Conservation (phyloP, 2,888 invertebrate genomes). For the Scaptomyza tumidula region DNA sequence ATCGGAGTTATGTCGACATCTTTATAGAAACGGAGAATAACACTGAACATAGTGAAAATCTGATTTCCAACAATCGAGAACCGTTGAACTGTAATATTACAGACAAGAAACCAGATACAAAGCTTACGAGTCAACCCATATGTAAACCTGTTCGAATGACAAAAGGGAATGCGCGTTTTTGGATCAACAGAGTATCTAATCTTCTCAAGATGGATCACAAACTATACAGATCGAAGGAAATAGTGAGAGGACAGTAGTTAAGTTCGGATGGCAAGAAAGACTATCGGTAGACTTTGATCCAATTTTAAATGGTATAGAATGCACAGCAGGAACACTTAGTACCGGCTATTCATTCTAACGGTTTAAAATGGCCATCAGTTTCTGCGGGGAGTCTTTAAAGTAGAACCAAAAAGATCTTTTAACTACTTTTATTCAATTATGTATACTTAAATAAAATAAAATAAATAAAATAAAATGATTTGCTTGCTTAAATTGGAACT, state of each 20-base stretch:
- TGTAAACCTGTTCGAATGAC: slow-evolving; percentile 2
- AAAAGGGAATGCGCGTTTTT: neutral
- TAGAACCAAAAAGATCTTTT: too few relatives aligned
- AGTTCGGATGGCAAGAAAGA: neutral
- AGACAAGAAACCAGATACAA: neutral
- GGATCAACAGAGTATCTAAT: slow-evolving; percentile 4
- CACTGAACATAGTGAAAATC: neutral
- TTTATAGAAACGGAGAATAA: fast-evolving
- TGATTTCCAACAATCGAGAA: neutral
- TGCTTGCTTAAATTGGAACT: neutral
- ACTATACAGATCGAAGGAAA: neutral
- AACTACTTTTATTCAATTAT: too few relatives aligned
- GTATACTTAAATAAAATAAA: neutral
- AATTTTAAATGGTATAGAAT: neutral
- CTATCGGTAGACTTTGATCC: neutral
- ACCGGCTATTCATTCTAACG: neutral
- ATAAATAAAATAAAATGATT: neutral
- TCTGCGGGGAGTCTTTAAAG: too few relatives aligned
- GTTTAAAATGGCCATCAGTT: neutral
- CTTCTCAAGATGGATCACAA: slow-evolving; percentile 13
- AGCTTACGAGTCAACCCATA: neutral
- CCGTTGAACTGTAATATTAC: neutral
- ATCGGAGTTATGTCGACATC: neutral
- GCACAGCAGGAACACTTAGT: neutral
- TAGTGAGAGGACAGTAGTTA: too few relatives aligned